Conservation (phyloP, 2,797 vertebrate genomes). For the Lepilemur septentrionalis region DNA sequence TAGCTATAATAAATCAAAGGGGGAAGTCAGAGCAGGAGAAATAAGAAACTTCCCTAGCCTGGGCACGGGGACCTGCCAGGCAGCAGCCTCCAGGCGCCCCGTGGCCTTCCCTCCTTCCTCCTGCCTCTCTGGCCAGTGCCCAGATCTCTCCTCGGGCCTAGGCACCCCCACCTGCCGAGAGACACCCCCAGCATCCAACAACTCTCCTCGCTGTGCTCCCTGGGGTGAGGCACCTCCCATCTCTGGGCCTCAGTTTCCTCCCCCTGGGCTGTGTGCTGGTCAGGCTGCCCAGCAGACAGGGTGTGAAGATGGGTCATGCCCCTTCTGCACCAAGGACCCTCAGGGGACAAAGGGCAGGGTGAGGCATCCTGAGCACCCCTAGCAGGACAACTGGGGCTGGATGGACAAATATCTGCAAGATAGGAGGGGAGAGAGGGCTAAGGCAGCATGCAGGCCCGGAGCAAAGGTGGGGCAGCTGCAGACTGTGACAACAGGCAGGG, state of each 20-base stretch:
- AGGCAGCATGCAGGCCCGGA: neutral
- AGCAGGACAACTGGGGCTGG: neutral
- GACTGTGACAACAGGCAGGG: neutral
- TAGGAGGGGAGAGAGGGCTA: neutral
- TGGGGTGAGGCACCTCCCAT: neutral
- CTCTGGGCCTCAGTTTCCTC: neutral
- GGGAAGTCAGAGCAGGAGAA: conserved; percentile 80
- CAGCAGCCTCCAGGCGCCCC: conserved; percentile 53
- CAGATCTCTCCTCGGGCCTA: neutral
- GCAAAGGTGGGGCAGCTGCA: neutral
- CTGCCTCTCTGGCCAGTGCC: conserved; percentile 16
- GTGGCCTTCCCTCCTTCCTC: conserved; percentile 36
- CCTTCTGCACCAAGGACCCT: neutral
- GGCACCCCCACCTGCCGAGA: neutral
- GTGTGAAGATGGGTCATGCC: neutral
- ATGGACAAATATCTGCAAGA: neutral
- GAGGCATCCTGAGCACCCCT: neutral
- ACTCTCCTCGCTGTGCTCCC: neutral
- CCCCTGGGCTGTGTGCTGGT: neutral
- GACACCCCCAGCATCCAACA: neutral
- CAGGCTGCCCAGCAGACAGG: neutral
- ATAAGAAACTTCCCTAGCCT: conserved; percentile 85
- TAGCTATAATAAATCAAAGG: conserved; percentile 90
- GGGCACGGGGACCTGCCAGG: conserved; percentile 76
- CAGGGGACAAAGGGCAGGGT: neutral